Evolutionary conservation across 2,797 vertebrate genomes (phyloP).

Genomic region (Eidolon dupreanum): DNA sequence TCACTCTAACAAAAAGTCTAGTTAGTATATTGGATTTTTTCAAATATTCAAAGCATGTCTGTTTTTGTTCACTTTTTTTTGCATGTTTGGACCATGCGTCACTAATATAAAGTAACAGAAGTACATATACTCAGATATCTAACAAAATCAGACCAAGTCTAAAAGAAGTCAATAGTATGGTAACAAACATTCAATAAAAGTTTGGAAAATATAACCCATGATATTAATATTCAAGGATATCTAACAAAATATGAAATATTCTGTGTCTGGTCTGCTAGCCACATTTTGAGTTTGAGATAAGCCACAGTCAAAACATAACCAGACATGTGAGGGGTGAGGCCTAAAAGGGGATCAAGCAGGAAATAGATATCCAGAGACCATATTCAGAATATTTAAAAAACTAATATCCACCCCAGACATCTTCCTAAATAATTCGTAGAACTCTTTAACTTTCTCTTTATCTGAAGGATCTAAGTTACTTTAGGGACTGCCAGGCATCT

Average conservation of each 20-base stretch:
- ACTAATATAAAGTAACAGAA: slow-evolving; percentile 14
- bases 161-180: background rate
- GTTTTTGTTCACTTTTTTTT: background rate
- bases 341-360: background rate
- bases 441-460: slow-evolving; percentile 3
- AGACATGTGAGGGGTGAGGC: background rate
- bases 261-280: background rate
- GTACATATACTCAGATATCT: background rate
- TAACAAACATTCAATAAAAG: slow-evolving; percentile 33
- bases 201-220: background rate
- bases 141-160: slow-evolving; percentile 9
- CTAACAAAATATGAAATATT: background rate
- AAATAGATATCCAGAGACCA: slow-evolving; percentile 8
- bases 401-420: background rate
- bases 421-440: background rate
- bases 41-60: background rate
- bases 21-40: background rate
- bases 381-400: background rate
- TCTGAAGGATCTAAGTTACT: background rate
- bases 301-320: background rate
- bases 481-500: background rate
- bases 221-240: background rate
- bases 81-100: background rate
- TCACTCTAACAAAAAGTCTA: background rate
- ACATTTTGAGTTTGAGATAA: slow-evolving; percentile 25